Evolutionary conservation across 2,888 invertebrate species (phyloP).

Genomic region (Xanthostigma xanthostigma): DNA sequence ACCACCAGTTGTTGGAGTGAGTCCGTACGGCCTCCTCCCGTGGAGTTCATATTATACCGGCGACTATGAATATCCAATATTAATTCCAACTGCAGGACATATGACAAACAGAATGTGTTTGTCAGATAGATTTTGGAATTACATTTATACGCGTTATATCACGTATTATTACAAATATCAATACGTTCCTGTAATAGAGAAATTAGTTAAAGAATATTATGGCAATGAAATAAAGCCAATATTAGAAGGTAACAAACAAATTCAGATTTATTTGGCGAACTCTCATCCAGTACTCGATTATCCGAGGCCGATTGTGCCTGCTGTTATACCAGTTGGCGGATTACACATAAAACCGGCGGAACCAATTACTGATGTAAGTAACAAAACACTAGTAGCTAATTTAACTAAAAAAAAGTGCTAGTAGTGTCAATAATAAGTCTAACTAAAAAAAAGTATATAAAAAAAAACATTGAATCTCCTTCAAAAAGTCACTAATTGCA

Average conservation of each 20-base stretch:
- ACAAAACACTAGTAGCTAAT: no score
- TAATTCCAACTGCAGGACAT: background rate
- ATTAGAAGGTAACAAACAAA: constrained; percentile 14
- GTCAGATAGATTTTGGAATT: constrained; percentile 4
- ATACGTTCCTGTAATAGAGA: constrained; percentile 3
- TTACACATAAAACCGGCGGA: constrained; percentile 19
- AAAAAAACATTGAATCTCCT: no score
- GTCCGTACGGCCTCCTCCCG: constrained; percentile 1
- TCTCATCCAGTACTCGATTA: constrained; percentile 19
- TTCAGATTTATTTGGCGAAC: constrained; percentile 20
- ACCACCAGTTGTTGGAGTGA: constrained; percentile 4
- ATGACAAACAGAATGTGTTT: constrained; percentile 6
- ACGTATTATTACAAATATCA: background rate
- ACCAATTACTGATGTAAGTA: constrained; percentile 18
- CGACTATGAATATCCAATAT: background rate
- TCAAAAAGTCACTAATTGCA: no score
- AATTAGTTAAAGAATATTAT: constrained; percentile 5
- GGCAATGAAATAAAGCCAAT: constrained; percentile 2
- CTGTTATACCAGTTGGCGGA: constrained; percentile 25
- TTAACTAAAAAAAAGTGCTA: no score
- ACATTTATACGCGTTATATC: background rate
- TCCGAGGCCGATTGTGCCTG: constrained; percentile 21
- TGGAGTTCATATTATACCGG: background rate
- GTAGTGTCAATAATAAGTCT: no score
- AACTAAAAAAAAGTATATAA: no score